Percentiles rank a stretch among this genome's conserved stretches.
Conservation (phyloP, 2,797 vertebrate genomes). For the Chelidonichthys spinosus region DNA sequence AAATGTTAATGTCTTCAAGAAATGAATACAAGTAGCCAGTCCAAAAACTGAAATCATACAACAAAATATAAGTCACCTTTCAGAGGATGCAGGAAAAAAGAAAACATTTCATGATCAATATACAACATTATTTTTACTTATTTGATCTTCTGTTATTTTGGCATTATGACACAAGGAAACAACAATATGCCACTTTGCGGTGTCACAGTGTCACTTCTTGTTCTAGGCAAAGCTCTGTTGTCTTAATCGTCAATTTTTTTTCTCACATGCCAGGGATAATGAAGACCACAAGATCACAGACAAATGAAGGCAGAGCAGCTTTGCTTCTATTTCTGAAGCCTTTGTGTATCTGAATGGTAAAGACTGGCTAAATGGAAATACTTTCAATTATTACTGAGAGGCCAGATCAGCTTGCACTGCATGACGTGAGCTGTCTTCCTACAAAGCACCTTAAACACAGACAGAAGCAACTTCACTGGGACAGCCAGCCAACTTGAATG, state of each 20-base stretch:
- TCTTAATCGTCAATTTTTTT: conserved; percentile 8
- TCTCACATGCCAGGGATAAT: conserved; percentile 4
- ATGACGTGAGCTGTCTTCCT: conserved; percentile 70
- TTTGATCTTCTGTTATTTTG: not conserved
- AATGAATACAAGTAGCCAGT: not conserved
- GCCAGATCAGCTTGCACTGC: conserved; percentile 81
- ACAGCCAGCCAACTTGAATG: conserved; percentile 30
- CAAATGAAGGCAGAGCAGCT: conserved; percentile 27
- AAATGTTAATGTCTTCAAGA: not conserved
- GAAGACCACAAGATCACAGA: conserved; percentile 27
- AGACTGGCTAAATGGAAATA: conserved; percentile 85
- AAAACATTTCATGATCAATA: not conserved
- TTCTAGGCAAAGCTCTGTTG: not conserved
- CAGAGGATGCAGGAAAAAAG: not conserved
- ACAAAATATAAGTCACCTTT: not conserved
- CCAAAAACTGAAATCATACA: not conserved
- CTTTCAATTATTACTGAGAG: conserved; percentile 89
- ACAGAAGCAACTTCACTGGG: conserved; percentile 32
- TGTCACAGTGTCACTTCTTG: not conserved
- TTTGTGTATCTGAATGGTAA: conserved; percentile 71
- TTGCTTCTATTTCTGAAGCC: conserved; percentile 60
- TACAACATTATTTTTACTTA: not conserved
- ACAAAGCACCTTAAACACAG: conserved; percentile 64
- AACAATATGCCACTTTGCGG: not conserved
- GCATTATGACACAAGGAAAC: conserved; percentile 5